Percentiles rank a stretch among this genome's conserved stretches.
Conservation (phyloP, 1,140 invertebrate species). For the Nomia melanderi region DNA sequence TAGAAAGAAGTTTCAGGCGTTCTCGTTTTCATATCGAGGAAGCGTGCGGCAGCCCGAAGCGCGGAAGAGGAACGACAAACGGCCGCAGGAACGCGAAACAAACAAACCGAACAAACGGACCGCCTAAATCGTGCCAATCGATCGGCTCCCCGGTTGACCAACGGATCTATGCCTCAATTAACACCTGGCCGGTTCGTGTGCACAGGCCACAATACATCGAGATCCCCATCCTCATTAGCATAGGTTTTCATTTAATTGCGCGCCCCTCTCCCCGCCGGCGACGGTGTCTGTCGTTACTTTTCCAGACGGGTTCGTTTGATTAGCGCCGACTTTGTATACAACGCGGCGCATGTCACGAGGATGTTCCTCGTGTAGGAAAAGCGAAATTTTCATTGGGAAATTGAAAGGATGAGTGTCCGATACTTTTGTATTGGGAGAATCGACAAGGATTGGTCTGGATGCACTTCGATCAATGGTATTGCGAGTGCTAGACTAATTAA, state of each 20-base stretch:
- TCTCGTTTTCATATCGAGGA: background rate
- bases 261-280: too few relatives aligned
- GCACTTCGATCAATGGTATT: too few relatives aligned
- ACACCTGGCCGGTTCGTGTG: constrained; percentile 17
- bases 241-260: constrained; percentile 41
- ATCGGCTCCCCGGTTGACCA: constrained; percentile 46
- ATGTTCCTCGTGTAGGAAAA: too few relatives aligned
- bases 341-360: background rate
- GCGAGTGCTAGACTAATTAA: too few relatives aligned
- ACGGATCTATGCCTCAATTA: constrained; percentile 51
- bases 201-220: constrained; percentile 2
- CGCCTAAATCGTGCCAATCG: constrained; percentile 57
- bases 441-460: too few relatives aligned
- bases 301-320: background rate
- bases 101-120: constrained; percentile 57
- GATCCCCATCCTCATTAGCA: constrained; percentile 36
- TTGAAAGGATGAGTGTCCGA: too few relatives aligned
- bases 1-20: background rate
- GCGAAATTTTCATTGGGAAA: too few relatives aligned
- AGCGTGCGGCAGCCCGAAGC: background rate
- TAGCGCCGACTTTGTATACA: background rate
- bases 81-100: constrained; percentile 27
- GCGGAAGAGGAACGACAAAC: background rate
- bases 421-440: too few relatives aligned
- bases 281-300: background rate